These are phyloP conservation scores for Clytia hemisphaerica DNA, from an alignment of 30 jellyfish, hydroid and myxozoan species.

Conservation along the genomic window DNA sequence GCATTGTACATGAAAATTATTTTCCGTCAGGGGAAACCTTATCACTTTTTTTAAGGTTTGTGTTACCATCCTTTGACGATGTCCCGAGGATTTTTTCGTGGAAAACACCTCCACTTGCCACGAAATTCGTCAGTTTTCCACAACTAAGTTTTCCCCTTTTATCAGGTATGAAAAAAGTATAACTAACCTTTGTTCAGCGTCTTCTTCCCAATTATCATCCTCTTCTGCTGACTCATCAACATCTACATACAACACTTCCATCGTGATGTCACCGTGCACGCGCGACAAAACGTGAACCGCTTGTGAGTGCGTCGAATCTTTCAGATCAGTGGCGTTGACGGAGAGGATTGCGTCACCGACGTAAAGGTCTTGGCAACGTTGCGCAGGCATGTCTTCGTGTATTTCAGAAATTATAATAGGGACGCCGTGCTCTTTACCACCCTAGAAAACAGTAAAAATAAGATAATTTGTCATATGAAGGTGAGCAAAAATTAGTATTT, in stretches of 20 bases:
- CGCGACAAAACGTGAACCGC: slow-evolving; percentile 84
- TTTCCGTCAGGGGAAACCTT: not conserved
- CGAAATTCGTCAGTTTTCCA: too few species aligned
- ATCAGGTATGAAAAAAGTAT: too few species aligned
- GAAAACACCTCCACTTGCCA: too few species aligned
- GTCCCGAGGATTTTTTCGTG: too few species aligned
- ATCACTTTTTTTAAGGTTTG: not conserved
- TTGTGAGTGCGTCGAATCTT: slow-evolving; percentile 78
- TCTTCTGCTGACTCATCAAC: slow-evolving; percentile 83
- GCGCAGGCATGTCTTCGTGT: slow-evolving; percentile 96
- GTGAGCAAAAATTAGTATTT: not conserved
- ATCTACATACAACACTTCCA: slow-evolving; percentile 80
- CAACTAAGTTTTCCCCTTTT: too few species aligned
- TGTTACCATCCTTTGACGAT: not conserved
- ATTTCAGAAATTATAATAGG: slow-evolving; percentile 90
- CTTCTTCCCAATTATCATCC: slow-evolving; percentile 87
- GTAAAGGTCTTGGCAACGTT: slow-evolving; percentile 63
- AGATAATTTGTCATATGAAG: not conserved
- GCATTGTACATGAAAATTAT: not conserved
- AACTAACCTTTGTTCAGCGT: slow-evolving; percentile 60
- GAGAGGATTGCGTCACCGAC: slow-evolving; percentile 95
- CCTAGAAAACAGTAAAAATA: slow-evolving; percentile 36
- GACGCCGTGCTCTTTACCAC: slow-evolving; percentile 98
- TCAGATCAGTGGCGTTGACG: slow-evolving; percentile 59
- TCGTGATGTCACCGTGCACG: slow-evolving; percentile 67